A percentile compares a stretch with the other conserved stretches of the same genome.
phyloP scores from a whole-genome alignment of 2,113 vertebrate species.

The Ammospiza nelsoni region DNA sequence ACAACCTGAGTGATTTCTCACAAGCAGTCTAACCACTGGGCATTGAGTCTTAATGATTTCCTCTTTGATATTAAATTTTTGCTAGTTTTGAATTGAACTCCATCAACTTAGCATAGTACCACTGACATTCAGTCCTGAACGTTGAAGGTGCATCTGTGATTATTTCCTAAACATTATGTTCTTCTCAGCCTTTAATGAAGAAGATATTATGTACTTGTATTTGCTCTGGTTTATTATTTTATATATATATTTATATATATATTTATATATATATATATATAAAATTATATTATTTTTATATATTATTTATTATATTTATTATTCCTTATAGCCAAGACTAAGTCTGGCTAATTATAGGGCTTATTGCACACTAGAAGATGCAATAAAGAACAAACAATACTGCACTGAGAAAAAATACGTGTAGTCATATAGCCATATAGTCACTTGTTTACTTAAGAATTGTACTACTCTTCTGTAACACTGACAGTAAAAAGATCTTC shows the following conservation, averaged over 20 bases:
- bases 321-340: background rate
- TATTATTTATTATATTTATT: background rate
- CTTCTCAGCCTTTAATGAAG: background rate
- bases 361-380: slow-evolving; percentile 12
- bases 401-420: background rate
- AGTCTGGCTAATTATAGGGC: slow-evolving; percentile 26
- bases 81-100: slow-evolving; percentile 16
- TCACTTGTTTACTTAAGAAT: background rate
- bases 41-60: slow-evolving; percentile 31
- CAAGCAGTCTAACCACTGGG: background rate
- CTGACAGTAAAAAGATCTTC: background rate
- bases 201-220: background rate
- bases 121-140: background rate
- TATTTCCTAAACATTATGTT: background rate
- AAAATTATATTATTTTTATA: no score
- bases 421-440: background rate
- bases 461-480: background rate
- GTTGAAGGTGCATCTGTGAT: background rate
- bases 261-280: no score
- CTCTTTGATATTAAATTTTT: background rate
- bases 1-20: background rate
- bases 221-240: background rate
- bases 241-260: no score
- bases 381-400: background rate
- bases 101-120: background rate